A percentile compares a stretch with the other conserved stretches of the same genome.
Evolutionary conservation across 1,140 invertebrate species (phyloP).

Genomic region (Neoseiulus cucumeris): DNA sequence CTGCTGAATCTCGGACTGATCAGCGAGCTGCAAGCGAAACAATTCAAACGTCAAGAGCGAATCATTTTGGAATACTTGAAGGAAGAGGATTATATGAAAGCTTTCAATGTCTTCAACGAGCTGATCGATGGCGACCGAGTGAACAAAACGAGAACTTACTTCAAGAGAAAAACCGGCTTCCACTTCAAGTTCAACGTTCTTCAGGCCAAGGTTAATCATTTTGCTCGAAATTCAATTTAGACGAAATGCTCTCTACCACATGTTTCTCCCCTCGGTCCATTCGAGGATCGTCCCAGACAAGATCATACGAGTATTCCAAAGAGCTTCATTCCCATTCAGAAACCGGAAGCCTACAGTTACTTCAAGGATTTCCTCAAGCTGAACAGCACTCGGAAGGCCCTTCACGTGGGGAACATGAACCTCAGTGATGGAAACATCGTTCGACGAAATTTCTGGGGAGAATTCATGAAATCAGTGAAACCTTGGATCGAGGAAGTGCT

Average conservation of each 20-base stretch:
- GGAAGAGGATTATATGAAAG: not conserved
- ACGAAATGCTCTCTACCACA: no score
- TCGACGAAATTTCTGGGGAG: constrained; percentile 43
- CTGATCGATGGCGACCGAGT: not conserved
- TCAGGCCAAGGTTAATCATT: no score
- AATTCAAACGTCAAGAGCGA: not conserved
- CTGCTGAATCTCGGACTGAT: not conserved
- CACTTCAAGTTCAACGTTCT: no score
- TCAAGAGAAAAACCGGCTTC: no score
- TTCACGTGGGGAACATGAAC: constrained; percentile 57
- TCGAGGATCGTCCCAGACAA: no score
- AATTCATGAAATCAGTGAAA: constrained; percentile 62
- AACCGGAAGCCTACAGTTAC: constrained; percentile 28
- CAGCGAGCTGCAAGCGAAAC: not conserved
- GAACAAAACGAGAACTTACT: no score
- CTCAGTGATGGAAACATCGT: constrained; percentile 38
- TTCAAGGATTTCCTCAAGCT: constrained; percentile 27
- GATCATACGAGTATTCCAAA: constrained; percentile 40
- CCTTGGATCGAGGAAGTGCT: constrained; percentile 46
- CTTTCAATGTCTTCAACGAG: not conserved
- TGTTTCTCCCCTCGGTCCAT: no score
- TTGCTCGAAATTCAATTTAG: no score
- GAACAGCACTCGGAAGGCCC: constrained; percentile 38
- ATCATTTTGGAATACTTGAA: not conserved
- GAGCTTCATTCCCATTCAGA: constrained; percentile 47